Percentiles rank a stretch among this genome's conserved stretches.
phyloP scores from a whole-genome alignment of 2,113 vertebrate genomes.

The Alosa alosa region DNA sequence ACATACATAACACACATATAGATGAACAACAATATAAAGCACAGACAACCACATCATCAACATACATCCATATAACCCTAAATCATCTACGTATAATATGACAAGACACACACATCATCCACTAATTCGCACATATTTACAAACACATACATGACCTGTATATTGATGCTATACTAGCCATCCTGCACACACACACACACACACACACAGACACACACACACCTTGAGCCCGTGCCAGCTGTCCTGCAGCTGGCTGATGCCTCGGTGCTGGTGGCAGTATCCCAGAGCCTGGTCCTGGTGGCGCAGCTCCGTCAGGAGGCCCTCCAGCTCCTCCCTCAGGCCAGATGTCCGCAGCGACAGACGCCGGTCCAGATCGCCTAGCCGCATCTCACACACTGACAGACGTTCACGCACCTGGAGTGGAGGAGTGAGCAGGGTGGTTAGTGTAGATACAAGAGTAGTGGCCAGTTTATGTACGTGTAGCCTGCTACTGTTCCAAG shows the following conservation, averaged over 20 bases:
- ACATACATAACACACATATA: too few species aligned
- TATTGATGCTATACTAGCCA: background rate
- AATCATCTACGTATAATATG: too few species aligned
- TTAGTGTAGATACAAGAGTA: too few species aligned
- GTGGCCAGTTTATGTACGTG: too few species aligned
- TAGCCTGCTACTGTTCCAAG: too few species aligned
- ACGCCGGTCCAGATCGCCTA: conserved; percentile 54
- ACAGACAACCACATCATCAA: too few species aligned
- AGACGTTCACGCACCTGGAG: conserved; percentile 53
- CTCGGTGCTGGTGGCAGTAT: conserved; percentile 54
- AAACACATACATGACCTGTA: background rate
- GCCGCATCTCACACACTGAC: conserved; percentile 47
- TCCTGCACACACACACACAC: background rate
- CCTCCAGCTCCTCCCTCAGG: conserved; percentile 56
- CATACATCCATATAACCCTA: too few species aligned
- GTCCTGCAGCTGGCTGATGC: conserved; percentile 62
- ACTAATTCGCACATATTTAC: background rate
- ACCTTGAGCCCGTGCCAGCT: conserved; percentile 71
- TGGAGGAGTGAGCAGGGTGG: too few species aligned
- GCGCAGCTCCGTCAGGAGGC: conserved; percentile 66
- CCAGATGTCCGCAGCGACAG: conserved; percentile 26
- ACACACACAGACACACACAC: background rate
- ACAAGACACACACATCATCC: too few species aligned
- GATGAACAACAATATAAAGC: too few species aligned
- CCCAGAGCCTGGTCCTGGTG: conserved; percentile 64